Conservation (phyloP, 1,140 invertebrate species). For the Armadillidium nasatum region DNA sequence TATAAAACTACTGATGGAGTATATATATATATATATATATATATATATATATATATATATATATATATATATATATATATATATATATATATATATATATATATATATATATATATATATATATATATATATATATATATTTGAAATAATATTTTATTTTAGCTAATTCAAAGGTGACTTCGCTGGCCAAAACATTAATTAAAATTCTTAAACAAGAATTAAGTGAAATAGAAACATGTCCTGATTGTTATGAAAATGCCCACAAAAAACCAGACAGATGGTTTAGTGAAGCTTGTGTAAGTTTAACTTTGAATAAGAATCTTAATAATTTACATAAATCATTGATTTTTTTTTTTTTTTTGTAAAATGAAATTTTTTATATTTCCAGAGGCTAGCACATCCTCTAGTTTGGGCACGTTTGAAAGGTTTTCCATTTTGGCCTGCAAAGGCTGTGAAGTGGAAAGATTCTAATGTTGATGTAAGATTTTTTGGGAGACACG, state of each 20-base stretch:
- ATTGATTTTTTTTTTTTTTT: not conserved
- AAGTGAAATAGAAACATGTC: slow-evolving; percentile 84
- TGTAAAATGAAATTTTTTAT: slow-evolving; percentile 7
- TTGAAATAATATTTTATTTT: slow-evolving; percentile 47
- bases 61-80: no score
- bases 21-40: no score
- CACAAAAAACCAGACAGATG: slow-evolving; percentile 74
- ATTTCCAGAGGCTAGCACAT: slow-evolving; percentile 64
- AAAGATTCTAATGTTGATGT: slow-evolving; percentile 73
- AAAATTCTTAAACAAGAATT: slow-evolving; percentile 56
- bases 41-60: no score
- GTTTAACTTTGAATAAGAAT: slow-evolving; percentile 45
- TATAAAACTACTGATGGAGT: no score
- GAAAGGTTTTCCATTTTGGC: slow-evolving; percentile 93
- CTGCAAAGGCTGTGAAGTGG: slow-evolving; percentile 75
- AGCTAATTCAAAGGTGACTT: slow-evolving; percentile 71
- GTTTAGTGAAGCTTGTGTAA: slow-evolving; percentile 84
- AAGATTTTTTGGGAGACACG: slow-evolving; percentile 88
- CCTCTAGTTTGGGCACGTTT: slow-evolving; percentile 85
- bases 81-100: no score
- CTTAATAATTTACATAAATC: not conserved
- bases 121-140: no score
- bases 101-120: no score
- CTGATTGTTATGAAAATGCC: slow-evolving; percentile 82
- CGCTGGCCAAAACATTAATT: slow-evolving; percentile 66